Conservation (phyloP, 2,888 invertebrate species). For the Nasonia oneida region DNA sequence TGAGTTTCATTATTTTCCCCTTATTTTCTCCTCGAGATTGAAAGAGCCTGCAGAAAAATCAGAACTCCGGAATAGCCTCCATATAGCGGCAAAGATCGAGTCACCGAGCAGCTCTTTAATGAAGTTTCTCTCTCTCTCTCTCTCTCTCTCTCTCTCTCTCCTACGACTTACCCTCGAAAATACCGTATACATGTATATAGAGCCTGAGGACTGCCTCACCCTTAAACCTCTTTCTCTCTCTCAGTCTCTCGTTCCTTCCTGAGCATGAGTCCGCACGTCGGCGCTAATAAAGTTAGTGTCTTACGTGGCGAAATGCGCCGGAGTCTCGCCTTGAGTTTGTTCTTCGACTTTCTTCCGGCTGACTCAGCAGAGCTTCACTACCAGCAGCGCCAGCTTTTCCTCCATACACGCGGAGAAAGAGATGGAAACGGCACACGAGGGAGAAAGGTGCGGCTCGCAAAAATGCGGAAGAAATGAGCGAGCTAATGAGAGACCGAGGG, state of each 20-base stretch:
- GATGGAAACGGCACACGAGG: constrained; percentile 7
- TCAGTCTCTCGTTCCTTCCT: neutral
- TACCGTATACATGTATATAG: constrained; percentile 14
- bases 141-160: neutral
- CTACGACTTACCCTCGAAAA: constrained; percentile 22
- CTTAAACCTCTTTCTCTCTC: neutral
- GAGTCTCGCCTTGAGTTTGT: constrained; percentile 63
- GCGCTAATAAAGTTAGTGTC: constrained; percentile 67
- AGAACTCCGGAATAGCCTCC: neutral
- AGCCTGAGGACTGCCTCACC: neutral
- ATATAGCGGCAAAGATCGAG: neutral
- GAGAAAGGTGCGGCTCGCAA: constrained; percentile 20
- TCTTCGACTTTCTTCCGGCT: constrained; percentile 66
- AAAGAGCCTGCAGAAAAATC: neutral
- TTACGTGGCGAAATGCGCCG: constrained; percentile 67
- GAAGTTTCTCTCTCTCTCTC: constrained; percentile 40
- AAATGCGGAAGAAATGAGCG: constrained; percentile 15
- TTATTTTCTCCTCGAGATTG: neutral
- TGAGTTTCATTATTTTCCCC: constrained; percentile 66
- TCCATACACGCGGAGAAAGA: neutral
- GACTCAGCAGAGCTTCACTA: constrained; percentile 63
- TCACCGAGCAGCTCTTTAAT: constrained; percentile 44
- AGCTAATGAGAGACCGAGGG: constrained; percentile 26
- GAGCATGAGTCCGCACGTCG: constrained; percentile 42
- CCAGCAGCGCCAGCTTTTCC: constrained; percentile 44